These are phyloP conservation scores for Drosophila setosimentum DNA, from an alignment of 2,888 invertebrate genomes.

Conservation along the genomic window DNA sequence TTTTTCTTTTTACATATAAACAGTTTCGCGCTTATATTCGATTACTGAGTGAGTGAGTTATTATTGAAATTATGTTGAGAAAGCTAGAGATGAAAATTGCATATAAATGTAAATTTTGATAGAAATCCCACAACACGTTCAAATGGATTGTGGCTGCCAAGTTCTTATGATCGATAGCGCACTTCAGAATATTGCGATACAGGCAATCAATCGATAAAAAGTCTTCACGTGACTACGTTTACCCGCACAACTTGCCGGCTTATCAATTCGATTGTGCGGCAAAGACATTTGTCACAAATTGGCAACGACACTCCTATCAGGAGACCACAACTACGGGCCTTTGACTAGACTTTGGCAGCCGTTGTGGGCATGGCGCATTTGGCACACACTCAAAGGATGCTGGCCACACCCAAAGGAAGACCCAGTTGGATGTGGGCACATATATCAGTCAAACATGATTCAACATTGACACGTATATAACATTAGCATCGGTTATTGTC, in stretches of 20 bases:
- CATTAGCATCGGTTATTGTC: slow-evolving; percentile 76
- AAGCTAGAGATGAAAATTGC: background rate
- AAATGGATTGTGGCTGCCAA: too few relatives aligned
- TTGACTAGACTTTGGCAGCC: slow-evolving; percentile 22
- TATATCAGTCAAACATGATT: slow-evolving; percentile 73
- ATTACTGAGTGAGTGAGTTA: background rate
- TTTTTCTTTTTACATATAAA: background rate
- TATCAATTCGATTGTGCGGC: slow-evolving; percentile 33
- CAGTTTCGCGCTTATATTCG: background rate
- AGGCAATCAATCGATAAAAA: slow-evolving; percentile 21
- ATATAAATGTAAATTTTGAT: background rate
- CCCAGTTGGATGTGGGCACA: slow-evolving; percentile 29
- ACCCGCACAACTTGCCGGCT: slow-evolving; percentile 50
- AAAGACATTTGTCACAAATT: slow-evolving; percentile 61
- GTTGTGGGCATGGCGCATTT: slow-evolving; percentile 4
- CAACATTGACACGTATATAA: slow-evolving; percentile 76
- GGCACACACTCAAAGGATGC: background rate
- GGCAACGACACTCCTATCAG: slow-evolving; percentile 52
- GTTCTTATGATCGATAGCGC: slow-evolving; percentile 39
- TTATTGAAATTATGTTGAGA: background rate
- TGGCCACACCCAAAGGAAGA: background rate
- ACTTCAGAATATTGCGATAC: background rate
- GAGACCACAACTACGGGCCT: background rate
- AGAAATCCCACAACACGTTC: background rate
- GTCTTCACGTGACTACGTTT: background rate